Conservation (phyloP, 92 coral and sea anemone genomes). For the Anthopleura xanthogrammica region DNA sequence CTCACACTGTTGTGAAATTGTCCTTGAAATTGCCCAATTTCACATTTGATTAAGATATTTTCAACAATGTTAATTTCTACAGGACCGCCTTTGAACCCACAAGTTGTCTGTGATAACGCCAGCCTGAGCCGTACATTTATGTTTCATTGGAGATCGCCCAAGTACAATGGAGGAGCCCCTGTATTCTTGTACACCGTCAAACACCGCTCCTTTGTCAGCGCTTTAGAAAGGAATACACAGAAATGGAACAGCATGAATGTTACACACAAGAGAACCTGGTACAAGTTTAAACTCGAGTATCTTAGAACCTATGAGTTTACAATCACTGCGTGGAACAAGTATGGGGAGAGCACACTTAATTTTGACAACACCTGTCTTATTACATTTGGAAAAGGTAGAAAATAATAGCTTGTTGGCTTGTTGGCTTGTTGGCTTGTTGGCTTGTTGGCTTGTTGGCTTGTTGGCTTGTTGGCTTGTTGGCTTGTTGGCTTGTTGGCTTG, state of each 20-base stretch:
- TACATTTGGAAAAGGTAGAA: constrained; percentile 10
- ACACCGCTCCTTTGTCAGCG: neutral
- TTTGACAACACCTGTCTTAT: constrained; percentile 10
- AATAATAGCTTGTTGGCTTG: too few species aligned
- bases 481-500: too few species aligned
- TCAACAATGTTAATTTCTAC: too few species aligned
- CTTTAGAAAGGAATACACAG: neutral
- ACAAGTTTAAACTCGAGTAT: neutral
- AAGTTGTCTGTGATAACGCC: neutral
- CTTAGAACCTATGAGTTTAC: neutral
- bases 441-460: too few species aligned
- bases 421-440: too few species aligned
- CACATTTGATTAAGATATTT: neutral
- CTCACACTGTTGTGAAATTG: neutral
- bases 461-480: too few species aligned
- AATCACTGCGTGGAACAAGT: constrained; percentile 11
- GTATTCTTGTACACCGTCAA: neutral
- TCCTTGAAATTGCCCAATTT: neutral
- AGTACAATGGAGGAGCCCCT: neutral
- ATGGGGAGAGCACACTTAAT: constrained; percentile 17
- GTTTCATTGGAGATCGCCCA: neutral
- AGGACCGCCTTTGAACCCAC: neutral
- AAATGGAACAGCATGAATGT: neutral
- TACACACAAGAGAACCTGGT: neutral
- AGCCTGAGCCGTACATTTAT: too few species aligned